Conservation (phyloP, 37 sponge, comb jelly and placozoan species). For the Mnemiopsis leidyi region DNA sequence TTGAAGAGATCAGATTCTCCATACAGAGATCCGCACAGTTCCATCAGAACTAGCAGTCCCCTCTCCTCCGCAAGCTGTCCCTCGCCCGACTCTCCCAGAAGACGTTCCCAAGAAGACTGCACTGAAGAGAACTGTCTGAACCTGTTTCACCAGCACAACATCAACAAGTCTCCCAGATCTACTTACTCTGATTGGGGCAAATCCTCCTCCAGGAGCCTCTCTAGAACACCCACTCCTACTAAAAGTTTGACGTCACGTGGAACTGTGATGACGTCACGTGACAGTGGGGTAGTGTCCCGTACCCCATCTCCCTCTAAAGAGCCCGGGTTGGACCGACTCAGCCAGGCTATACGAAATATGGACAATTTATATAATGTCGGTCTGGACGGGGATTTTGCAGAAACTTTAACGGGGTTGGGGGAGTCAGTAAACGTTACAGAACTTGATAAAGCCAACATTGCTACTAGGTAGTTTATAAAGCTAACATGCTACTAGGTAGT, state of each 20-base stretch:
- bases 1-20: background rate
- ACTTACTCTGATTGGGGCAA: background rate
- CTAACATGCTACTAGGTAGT: background rate
- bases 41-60: no score
- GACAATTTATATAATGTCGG: background rate
- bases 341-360: background rate
- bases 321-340: background rate
- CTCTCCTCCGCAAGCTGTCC: no score
- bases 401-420: background rate
- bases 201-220: background rate
- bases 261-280: conserved; percentile 10
- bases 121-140: conserved; percentile 20
- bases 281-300: background rate
- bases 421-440: background rate
- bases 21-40: no score
- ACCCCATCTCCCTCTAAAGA: background rate
- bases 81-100: no score
- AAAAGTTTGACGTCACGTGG: background rate
- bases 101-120: background rate
- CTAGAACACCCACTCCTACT: background rate
- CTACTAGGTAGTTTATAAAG: background rate
- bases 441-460: background rate
- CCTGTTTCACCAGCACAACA: conserved; percentile 19
- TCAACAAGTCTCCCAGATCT: background rate
- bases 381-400: background rate